Evolutionary conservation across 2,888 invertebrate genomes (phyloP).

Genomic region (Pharmacophagus antenor): DNA sequence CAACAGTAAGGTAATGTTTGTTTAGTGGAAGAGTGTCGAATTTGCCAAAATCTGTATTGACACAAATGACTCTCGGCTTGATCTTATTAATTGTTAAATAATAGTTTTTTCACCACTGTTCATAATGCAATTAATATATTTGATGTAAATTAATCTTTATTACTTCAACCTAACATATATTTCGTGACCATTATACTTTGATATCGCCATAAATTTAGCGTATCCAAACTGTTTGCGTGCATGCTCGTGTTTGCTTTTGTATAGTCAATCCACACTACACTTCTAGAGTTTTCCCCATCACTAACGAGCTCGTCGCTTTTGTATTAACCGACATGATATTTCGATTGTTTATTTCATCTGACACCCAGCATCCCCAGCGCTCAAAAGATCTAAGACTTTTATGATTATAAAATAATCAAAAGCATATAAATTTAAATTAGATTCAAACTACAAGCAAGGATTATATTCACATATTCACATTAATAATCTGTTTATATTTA

Average conservation of each 20-base stretch:
- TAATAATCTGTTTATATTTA: background rate
- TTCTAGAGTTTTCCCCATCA: slow-evolving; percentile 36
- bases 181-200: slow-evolving; percentile 1
- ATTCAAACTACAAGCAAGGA: background rate
- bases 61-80: slow-evolving; percentile 29
- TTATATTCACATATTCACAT: background rate
- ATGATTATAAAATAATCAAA: too few species aligned
- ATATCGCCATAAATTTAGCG: background rate
- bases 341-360: background rate
- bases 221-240: background rate
- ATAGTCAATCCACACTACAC: slow-evolving; percentile 33
- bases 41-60: background rate
- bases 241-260: slow-evolving; percentile 37
- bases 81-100: slow-evolving; percentile 32
- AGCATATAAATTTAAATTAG: too few species aligned
- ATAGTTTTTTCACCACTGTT: slow-evolving; percentile 19
- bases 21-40: background rate
- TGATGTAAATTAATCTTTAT: slow-evolving; percentile 22
- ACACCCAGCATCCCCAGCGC: background rate
- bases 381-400: too few species aligned
- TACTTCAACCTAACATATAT: background rate
- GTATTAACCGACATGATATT: background rate
- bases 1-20: background rate
- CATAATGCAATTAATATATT: background rate
- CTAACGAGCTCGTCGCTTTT: slow-evolving; percentile 42